A percentile compares a stretch with the other conserved stretches of the same genome.
These are phyloP conservation scores for Chaunax sp. DNA, from an alignment of 2,797 vertebrate genomes.

Conservation along the genomic window DNA sequence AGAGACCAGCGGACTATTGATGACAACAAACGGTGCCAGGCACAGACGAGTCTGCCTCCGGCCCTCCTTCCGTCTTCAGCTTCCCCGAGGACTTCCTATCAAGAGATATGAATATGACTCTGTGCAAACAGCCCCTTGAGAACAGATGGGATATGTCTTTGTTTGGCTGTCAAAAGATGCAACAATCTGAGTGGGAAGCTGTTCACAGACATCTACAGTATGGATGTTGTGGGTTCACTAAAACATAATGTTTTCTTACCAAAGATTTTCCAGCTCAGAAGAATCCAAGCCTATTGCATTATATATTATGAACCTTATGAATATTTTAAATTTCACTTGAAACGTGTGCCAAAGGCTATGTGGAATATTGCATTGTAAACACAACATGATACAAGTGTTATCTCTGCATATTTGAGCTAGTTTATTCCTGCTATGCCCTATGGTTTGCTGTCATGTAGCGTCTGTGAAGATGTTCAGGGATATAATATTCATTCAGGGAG, in stretches of 20 bases:
- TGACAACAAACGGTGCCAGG: conserved; percentile 62
- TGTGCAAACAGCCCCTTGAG: conserved; percentile 52
- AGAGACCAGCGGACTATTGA: conserved; percentile 45
- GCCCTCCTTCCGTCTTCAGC: conserved; percentile 42
- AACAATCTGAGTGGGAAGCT: conserved; percentile 57
- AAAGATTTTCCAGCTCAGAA: conserved; percentile 35
- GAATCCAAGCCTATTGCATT: conserved; percentile 43
- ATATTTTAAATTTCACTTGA: conserved; percentile 48
- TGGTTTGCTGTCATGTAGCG: conserved; percentile 16
- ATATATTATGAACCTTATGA: conserved; percentile 31
- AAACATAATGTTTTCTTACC: conserved; percentile 36
- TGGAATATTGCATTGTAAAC: conserved; percentile 36
- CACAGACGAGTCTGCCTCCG: conserved; percentile 46
- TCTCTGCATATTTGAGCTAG: conserved; percentile 31
- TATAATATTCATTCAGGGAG: conserved; percentile 57
- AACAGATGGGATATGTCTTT: conserved; percentile 57
- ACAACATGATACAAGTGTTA: conserved; percentile 40
- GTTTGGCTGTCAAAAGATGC: conserved; percentile 55
- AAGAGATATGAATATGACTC: conserved; percentile 50
- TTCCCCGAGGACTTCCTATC: conserved; percentile 56
- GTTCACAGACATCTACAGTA: conserved; percentile 47
- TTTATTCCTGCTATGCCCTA: conserved; percentile 11
- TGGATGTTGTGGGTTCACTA: conserved; percentile 50
- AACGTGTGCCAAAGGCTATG: conserved; percentile 19
- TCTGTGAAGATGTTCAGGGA: conserved; percentile 47